A percentile compares a stretch with the other conserved stretches of the same genome.
phyloP scores from a whole-genome alignment of 2,113 vertebrate species.

The Cyprinodon variegatus region DNA sequence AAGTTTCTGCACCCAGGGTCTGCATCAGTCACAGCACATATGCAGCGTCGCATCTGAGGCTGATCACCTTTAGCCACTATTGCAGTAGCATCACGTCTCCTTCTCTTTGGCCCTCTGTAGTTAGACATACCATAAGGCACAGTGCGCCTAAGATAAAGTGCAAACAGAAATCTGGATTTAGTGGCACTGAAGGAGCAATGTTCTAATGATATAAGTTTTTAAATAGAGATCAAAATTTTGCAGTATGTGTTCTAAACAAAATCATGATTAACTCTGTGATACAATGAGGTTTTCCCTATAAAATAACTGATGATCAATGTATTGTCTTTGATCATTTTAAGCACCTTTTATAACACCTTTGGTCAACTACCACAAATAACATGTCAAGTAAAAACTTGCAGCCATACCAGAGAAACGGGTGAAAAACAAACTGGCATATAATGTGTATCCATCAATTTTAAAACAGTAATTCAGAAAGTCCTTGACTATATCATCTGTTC shows the following conservation, averaged over 20 bases:
- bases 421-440: slow-evolving; percentile 7
- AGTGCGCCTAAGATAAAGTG: slow-evolving; percentile 59
- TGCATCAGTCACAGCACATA: slow-evolving; percentile 42
- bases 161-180: slow-evolving; percentile 16
- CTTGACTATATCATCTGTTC: not conserved
- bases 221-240: not conserved
- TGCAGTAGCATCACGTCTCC: slow-evolving; percentile 50
- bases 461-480: slow-evolving; percentile 8
- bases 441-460: slow-evolving; percentile 14
- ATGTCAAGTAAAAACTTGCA: slow-evolving; percentile 6
- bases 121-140: slow-evolving; percentile 79
- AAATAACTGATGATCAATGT: not conserved
- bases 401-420: not conserved
- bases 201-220: not conserved
- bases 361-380: not conserved
- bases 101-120: slow-evolving; percentile 69
- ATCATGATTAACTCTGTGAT: not conserved
- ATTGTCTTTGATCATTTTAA: not conserved
- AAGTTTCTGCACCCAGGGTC: slow-evolving; percentile 67
- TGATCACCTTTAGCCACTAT: not conserved
- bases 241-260: not conserved
- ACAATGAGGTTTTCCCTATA: not conserved
- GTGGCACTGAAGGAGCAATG: not conserved
- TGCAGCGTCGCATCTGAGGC: slow-evolving; percentile 56
- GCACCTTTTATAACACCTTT: slow-evolving; percentile 11